Conservation (phyloP, 2,113 vertebrate genomes). For the Cyprinodon brontotheroides region DNA sequence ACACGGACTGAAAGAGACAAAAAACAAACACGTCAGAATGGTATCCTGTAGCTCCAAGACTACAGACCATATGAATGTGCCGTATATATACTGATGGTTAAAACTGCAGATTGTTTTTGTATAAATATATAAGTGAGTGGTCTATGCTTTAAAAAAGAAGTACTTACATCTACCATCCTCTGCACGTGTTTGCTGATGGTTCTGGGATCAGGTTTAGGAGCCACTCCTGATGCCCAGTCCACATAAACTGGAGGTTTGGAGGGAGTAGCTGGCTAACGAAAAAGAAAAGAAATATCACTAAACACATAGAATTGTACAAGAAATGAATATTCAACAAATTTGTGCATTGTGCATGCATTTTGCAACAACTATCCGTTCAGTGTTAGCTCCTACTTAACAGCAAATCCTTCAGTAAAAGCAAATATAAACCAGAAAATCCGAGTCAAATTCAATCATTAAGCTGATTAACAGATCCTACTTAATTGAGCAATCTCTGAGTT, state of each 20-base stretch:
- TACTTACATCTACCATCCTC: slow-evolving; percentile 96
- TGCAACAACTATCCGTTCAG: neutral
- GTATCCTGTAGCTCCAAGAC: slow-evolving; percentile 29
- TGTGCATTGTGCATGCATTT: neutral
- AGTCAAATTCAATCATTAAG: neutral
- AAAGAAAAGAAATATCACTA: slow-evolving; percentile 7
- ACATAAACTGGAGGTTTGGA: slow-evolving; percentile 90
- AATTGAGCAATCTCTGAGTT: too few relatives aligned
- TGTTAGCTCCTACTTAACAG: neutral
- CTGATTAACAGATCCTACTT: neutral
- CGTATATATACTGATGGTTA: slow-evolving; percentile 29
- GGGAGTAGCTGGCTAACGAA: slow-evolving; percentile 88
- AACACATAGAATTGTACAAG: neutral
- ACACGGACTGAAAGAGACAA: slow-evolving; percentile 86
- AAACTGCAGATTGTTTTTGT: slow-evolving; percentile 34
- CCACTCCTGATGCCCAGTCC: slow-evolving; percentile 92
- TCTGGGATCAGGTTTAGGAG: slow-evolving; percentile 93
- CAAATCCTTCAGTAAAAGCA: neutral
- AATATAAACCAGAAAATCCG: too few relatives aligned
- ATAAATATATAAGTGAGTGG: slow-evolving; percentile 13
- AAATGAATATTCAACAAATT: neutral
- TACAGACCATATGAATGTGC: slow-evolving; percentile 24
- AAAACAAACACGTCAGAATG: slow-evolving; percentile 18
- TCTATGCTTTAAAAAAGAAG: slow-evolving; percentile 26
- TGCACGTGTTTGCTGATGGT: slow-evolving; percentile 96